phyloP scores from a whole-genome alignment of 2,113 vertebrate species.

The Fulmarus glacialis region DNA sequence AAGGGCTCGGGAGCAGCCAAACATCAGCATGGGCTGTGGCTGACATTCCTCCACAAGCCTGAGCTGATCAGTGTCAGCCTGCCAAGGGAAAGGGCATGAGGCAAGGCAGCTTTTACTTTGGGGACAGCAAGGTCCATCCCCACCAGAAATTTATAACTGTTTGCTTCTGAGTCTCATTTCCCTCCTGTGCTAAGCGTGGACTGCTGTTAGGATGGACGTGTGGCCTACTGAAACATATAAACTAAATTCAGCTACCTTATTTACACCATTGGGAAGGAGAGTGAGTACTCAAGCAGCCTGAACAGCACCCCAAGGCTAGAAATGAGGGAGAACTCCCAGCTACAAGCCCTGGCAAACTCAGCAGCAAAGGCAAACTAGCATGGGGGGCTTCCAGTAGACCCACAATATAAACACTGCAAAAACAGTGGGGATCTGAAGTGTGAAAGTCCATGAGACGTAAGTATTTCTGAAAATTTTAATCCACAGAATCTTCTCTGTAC shows the following conservation, averaged over 20 bases:
- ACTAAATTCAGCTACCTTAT: neutral
- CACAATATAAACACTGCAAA: neutral
- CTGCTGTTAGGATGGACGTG: neutral
- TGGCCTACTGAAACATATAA: neutral
- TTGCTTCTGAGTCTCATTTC: neutral
- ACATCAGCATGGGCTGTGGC: neutral
- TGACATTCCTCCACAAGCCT: neutral
- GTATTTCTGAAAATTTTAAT: neutral
- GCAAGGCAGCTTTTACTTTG: neutral
- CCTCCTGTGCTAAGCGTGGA: neutral
- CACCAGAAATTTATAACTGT: neutral
- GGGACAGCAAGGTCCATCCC: neutral
- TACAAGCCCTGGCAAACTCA: neutral
- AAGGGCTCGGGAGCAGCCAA: neutral
- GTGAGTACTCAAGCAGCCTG: neutral
- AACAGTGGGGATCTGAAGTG: neutral
- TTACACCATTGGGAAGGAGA: neutral
- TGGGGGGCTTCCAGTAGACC: neutral
- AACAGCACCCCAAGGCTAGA: neutral
- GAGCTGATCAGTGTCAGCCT: rapidly evolving
- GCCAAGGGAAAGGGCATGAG: neutral
- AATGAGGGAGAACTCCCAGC: neutral
- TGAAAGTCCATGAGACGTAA: neutral
- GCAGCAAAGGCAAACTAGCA: neutral
- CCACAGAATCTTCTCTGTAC: neutral